Conservation (phyloP, 2,797 vertebrate genomes). For the Diceros bicornis region DNA sequence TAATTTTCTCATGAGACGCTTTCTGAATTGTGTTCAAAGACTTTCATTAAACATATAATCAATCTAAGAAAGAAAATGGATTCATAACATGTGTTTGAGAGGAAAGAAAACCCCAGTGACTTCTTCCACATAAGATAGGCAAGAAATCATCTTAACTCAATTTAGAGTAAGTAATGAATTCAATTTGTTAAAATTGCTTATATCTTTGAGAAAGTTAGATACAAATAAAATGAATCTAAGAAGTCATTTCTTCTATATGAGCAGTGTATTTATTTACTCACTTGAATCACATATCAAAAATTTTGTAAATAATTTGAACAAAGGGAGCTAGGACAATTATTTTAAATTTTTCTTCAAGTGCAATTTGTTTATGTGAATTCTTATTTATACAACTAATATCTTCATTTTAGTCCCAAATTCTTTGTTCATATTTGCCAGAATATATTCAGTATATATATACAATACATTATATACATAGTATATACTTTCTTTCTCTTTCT, state of each 20-base stretch:
- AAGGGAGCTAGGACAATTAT: not conserved
- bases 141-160: constrained; percentile 52
- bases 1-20: constrained; percentile 21
- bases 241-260: not conserved
- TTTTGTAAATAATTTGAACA: constrained; percentile 50
- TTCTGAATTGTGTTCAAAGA: constrained; percentile 65
- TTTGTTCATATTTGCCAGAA: not conserved
- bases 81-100: constrained; percentile 59
- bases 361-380: not conserved
- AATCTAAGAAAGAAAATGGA: constrained; percentile 48
- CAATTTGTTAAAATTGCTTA: constrained; percentile 46
- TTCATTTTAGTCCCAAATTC: not conserved
- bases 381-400: not conserved
- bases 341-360: not conserved
- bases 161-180: constrained; percentile 50
- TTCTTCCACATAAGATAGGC: constrained; percentile 10
- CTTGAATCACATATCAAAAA: not conserved
- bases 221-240: constrained; percentile 35
- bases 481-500: not conserved
- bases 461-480: not conserved
- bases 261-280: not conserved
- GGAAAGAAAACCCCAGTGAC: constrained; percentile 55
- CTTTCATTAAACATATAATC: constrained; percentile 41
- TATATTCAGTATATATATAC: not conserved
- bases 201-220: constrained; percentile 29